Base-by-base conservation (phyloP, 2,113 vertebrate species). In the Myiozetetes cayanensis region DNA sequence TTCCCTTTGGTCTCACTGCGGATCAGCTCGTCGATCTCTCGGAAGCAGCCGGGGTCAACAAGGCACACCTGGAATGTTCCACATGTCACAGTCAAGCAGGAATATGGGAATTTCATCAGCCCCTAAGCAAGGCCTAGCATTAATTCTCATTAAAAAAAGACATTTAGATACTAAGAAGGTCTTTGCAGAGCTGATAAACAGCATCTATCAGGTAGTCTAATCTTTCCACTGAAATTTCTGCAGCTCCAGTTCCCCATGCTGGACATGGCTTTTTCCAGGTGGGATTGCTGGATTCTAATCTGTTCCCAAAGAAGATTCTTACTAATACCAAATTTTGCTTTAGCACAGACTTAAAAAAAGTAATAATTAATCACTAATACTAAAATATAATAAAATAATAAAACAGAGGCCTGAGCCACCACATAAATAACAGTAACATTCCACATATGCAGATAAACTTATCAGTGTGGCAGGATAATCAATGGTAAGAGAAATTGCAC, bases 11-110 rank as follows among this genome's bases (percentile, higher is more conserved):
- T 99, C 97, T 99, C 99, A 5, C 98, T 99, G 81, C 99, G 98
- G 78, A 99, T 98, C 93, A 99, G 97, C 96, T 99, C 99, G n/a
- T 99, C 99, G 2, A 99, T 98, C 96, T 99, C 99, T 72, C 99
- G 97, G 98, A 98, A 99, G 98, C 99, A 99, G 96, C 99, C 99
- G 0, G 99, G 99, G 96, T 99, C 99, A 79, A 99, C 98, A 79
- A 99, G 98, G 95, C 99, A 99, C 37, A 99, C 98, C 99, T 99
- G 97, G 25, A 96, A 98, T 5, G 73, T 33, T 24, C 19, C 70
- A 91, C 21, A 66, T 27, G 37, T 17, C 37, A 68, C 43, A 63
- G 67, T 62, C 63, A 93, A 46, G 12, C 41, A 25, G 17, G 16
- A 78, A 22, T 0, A 23, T 0, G 8, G 7, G 11, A 47, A n/a